Base-by-base conservation (phyloP, 2,113 vertebrate genomes). In the Acrocephalus kingi region DNA sequence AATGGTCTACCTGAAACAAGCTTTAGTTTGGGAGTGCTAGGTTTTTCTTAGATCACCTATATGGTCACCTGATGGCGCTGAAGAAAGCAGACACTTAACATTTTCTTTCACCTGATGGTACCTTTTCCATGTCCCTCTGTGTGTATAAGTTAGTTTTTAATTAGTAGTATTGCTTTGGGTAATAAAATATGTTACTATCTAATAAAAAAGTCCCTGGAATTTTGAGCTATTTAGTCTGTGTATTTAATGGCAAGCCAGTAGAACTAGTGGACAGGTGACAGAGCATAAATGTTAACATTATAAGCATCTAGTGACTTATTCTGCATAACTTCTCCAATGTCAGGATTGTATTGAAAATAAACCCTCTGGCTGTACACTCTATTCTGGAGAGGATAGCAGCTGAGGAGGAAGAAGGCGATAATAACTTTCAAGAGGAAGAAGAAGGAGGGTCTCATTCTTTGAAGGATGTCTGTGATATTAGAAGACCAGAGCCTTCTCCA, bases 381-480 rank as follows among this genome's bases (percentile, higher is more conserved):
- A 99, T 99, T 96, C 98, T 99, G 91, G 99, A 99, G 97, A 97
- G 99, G 71, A 98, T 98, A 87, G 98, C 99, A 7, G 97, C 98
- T 43, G 99, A 99, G 89, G 99, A 99, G 84, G 99, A 99, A 55
- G 99, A 99, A 37, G 98, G 95, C 31, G 99, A 99, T 58, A 98
- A 98, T 80, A 98, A 98, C 85, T 99, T 99, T 37, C 99, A 98
- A 74, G 99, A 99, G 69, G 99, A 99, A 72, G 99, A 99, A 90
- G 99, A 99, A 84, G 99, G 99, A 49, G 98, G 98, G 3, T 98
- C 99, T 62, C 99, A 99, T 90, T 99, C 99, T 56, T 96, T 99
- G 83, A 99, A 99, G 90, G 99, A 99, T 59, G 99, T 99, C 43
- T 99, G 99, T 95, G 99, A 99, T 94, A 98, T 99, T 92, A 98